These are phyloP conservation scores for Diuraphis noxia DNA, from an alignment of 1,140 invertebrate genomes.

Conservation along the genomic window DNA sequence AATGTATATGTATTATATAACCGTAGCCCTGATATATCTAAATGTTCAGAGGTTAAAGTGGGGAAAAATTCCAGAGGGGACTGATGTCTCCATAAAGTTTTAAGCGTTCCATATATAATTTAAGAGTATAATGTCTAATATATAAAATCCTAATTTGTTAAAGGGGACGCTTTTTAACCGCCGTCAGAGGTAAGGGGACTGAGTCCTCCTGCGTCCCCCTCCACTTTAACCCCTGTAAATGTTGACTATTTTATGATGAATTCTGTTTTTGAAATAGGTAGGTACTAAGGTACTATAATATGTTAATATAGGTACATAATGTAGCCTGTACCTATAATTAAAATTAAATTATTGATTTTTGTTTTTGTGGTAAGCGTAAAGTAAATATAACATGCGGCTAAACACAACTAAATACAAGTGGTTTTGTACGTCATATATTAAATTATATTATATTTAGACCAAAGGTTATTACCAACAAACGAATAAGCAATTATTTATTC, in stretches of 20 bases:
- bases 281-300: too few species aligned
- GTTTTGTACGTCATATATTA: background rate
- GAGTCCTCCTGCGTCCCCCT: too few species aligned
- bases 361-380: background rate
- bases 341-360: constrained; percentile 6
- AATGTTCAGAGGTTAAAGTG: too few species aligned
- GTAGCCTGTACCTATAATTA: background rate
- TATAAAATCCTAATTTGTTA: too few species aligned
- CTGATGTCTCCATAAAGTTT: too few species aligned
- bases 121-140: too few species aligned
- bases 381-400: background rate
- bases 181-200: too few species aligned
- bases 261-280: background rate
- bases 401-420: background rate
- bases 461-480: background rate
- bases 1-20: background rate
- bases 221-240: too few species aligned
- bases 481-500: constrained; percentile 14
- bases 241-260: background rate
- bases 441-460: background rate
- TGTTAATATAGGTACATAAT: background rate
- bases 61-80: too few species aligned
- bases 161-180: too few species aligned
- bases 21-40: background rate
- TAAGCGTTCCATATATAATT: too few species aligned